Evolutionary conservation across 2,888 invertebrate genomes (phyloP), one percentile per base, ranked within the genome.

Genomic region (Heliconius erato): DNA sequence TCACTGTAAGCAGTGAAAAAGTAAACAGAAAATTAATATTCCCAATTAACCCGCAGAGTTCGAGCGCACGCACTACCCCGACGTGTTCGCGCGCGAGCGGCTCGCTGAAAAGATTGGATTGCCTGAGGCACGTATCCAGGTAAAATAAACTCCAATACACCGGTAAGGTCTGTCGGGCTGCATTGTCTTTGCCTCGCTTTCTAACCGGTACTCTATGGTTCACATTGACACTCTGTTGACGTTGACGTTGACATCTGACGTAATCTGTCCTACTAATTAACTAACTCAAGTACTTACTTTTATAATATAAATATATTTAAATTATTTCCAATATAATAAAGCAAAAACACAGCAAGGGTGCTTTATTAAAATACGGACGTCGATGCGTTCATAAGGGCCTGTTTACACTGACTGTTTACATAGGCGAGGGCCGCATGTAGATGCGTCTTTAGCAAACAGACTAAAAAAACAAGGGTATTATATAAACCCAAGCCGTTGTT

Each of bases 101-200:
- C 97, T 99, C 93, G 99, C 99, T 87, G 98, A 98, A 96, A 99
- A 99, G 97, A 99, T 99, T 96, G 98, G 98, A 97, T 98, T 99
- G 96, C 99, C 99, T 96, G 99, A 99, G 98, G 99, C 99, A 97
- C 98, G 99, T 97, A 99, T 99, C 97, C 99, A 99, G 98, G 99
- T 99, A 97, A 97, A 97, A 97, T 96, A 96, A 96, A 93, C 91
- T 94, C 94, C 94, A 95, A 92, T 94, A 92, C 92, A 91, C 89
- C 91, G 93, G 94, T 93, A 91, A 94, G 93, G 91, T 92, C 76
- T 76, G 76, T 76, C 54, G 54, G 92, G 91, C 91, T 91, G 80
- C 89, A 86, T 85, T 87, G 85, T 87, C 87, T 86, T 84, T 88
- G 87, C 85, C 88, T 88, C 85, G 77, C 72, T 83, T 81, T 83